Evolutionary conservation across 2,888 invertebrate genomes (phyloP).

Genomic region (Aphelenchoides bicaudatus): DNA sequence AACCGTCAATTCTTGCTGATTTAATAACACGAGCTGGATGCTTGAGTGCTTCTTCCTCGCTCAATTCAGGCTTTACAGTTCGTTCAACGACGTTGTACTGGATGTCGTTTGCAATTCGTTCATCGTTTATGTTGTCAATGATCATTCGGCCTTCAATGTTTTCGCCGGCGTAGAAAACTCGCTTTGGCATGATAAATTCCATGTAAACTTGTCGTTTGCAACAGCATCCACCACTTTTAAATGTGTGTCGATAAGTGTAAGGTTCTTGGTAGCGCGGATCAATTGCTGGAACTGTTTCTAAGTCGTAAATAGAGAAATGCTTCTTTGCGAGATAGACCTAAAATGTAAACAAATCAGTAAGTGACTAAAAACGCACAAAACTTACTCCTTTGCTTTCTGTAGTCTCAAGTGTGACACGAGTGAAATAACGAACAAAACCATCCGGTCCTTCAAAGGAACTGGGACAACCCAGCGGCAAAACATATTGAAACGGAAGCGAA

Average conservation of each 20-base stretch:
- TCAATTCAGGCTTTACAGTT: slow-evolving; percentile 3
- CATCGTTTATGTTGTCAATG: slow-evolving; percentile 27
- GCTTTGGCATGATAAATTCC: slow-evolving; percentile 47
- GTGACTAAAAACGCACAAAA: slow-evolving; percentile 17
- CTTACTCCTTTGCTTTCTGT: slow-evolving; percentile 43
- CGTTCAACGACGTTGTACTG: slow-evolving; percentile 11
- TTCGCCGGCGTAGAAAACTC: slow-evolving; percentile 52
- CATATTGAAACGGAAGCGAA: slow-evolving; percentile 56
- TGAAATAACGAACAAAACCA: slow-evolving; percentile 57
- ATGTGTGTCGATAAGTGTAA: slow-evolving; percentile 38
- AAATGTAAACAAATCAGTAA: slow-evolving; percentile 31
- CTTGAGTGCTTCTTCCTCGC: slow-evolving; percentile 6
- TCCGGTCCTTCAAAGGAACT: slow-evolving; percentile 52
- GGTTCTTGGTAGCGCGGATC: slow-evolving; percentile 44
- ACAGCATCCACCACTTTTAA: slow-evolving; percentile 52
- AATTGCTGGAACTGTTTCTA: slow-evolving; percentile 35
- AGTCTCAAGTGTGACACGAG: slow-evolving; percentile 50
- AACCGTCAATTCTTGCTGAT: slow-evolving; percentile 11
- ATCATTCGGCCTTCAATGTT: slow-evolving; percentile 43
- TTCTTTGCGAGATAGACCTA: slow-evolving; percentile 52
- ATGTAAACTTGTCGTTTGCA: slow-evolving; percentile 50
- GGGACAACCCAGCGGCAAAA: slow-evolving; percentile 55
- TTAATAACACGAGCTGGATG: slow-evolving; percentile 15
- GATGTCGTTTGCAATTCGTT: slow-evolving; percentile 16
- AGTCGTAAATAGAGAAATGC: slow-evolving; percentile 47